These are phyloP conservation scores for Gryllus bimaculatus DNA, from an alignment of 1,140 invertebrate genomes.

Conservation along the genomic window DNA sequence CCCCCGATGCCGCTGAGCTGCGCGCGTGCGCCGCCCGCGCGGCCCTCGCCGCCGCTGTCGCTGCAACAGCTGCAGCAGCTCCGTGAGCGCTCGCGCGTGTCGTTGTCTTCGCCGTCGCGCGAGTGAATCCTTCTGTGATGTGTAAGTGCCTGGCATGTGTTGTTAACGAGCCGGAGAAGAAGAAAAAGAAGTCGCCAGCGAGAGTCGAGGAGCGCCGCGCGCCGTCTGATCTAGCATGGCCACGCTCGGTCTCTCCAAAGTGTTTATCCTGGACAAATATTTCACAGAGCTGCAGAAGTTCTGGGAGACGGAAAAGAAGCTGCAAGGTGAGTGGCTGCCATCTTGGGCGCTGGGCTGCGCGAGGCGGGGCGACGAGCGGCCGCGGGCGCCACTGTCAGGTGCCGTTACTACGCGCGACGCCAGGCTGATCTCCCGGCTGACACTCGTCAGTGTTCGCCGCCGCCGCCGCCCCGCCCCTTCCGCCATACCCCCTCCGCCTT, in stretches of 20 bases:
- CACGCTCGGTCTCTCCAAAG: constrained; percentile 87
- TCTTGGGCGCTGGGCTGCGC: too few relatives aligned
- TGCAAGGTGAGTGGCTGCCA: constrained; percentile 61
- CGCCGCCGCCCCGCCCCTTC: too few relatives aligned
- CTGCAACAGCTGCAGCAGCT: neutral
- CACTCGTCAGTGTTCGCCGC: too few relatives aligned
- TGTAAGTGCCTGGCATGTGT: constrained; percentile 17
- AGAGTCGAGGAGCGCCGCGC: neutral
- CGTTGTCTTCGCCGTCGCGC: constrained; percentile 13
- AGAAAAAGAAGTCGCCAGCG: neutral
- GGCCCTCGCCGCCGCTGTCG: neutral
- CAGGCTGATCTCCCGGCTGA: too few relatives aligned
- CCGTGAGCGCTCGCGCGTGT: neutral
- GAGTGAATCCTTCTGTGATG: constrained; percentile 23
- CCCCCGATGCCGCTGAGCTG: neutral
- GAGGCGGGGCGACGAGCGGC: too few relatives aligned
- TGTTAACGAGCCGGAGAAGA: neutral
- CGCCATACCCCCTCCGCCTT: too few relatives aligned
- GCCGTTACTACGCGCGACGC: too few relatives aligned
- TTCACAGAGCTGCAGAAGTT: constrained; percentile 93
- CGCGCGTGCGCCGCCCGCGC: too few relatives aligned
- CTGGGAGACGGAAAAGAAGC: constrained; percentile 92
- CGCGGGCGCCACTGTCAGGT: too few relatives aligned
- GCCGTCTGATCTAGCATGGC: constrained; percentile 47
- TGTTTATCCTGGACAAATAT: constrained; percentile 95